A percentile compares a stretch with the other conserved stretches of the same genome.
phyloP scores from a whole-genome alignment of 1,140 invertebrate species.

The Rhopalosiphum padi region DNA sequence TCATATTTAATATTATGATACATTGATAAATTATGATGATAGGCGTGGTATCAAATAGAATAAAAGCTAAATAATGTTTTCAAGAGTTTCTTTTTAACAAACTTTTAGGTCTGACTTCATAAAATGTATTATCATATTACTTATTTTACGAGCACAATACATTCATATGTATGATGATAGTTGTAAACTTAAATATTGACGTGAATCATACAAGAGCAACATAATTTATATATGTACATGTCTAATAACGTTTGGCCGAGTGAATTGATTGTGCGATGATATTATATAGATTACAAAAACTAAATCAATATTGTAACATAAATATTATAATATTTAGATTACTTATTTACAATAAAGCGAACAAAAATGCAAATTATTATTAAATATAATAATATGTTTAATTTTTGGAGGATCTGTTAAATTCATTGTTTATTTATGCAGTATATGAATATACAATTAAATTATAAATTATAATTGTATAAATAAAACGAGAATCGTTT shows the following conservation, averaged over 20 bases:
- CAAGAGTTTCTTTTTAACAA: background rate
- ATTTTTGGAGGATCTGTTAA: background rate
- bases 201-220: background rate
- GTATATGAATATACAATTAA: background rate
- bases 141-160: slow-evolving; percentile 12
- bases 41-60: background rate
- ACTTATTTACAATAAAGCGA: background rate
- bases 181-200: background rate
- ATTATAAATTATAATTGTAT: background rate
- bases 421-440: background rate
- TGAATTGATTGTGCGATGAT: background rate
- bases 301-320: background rate
- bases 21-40: background rate
- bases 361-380: background rate
- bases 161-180: slow-evolving; percentile 10
- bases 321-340: background rate
- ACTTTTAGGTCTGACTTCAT: background rate
- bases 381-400: background rate
- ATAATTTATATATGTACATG: background rate
- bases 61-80: background rate
- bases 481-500: background rate
- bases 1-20: background rate
- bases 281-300: background rate
- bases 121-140: background rate
- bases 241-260: background rate